Conservation (phyloP, 2,113 vertebrate genomes). For the Raja brachyura region DNA sequence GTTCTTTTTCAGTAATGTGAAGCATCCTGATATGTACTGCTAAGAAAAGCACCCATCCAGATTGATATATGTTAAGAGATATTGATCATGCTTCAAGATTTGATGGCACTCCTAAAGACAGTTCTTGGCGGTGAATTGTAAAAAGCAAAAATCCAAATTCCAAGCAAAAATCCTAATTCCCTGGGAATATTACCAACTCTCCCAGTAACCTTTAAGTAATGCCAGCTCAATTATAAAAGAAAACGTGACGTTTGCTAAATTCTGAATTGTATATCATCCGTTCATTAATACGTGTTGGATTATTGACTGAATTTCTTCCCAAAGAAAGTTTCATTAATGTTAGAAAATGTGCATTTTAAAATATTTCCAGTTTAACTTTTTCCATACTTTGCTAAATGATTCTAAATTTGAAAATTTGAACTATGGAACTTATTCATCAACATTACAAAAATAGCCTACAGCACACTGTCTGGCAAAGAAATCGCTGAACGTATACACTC, state of each 20-base stretch:
- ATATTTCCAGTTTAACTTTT: background rate
- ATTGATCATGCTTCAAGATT: background rate
- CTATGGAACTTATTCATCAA: background rate
- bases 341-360: background rate
- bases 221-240: background rate
- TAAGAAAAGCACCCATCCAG: background rate
- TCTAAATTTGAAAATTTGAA: background rate
- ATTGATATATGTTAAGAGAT: background rate
- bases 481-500: background rate
- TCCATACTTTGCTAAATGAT: background rate
- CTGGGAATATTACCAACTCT: background rate
- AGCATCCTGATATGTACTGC: background rate
- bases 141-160: no score
- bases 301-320: background rate
- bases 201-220: background rate
- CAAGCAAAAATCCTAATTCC: background rate
- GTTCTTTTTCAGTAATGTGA: background rate
- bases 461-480: background rate
- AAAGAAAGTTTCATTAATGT: background rate
- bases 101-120: background rate
- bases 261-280: background rate
- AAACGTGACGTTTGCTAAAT: background rate
- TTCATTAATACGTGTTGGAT: background rate
- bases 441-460: background rate
- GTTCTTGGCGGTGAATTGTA: background rate